These are phyloP conservation scores for Alectoris magna DNA, from an alignment of 2,797 vertebrate species.

Conservation along the genomic window DNA sequence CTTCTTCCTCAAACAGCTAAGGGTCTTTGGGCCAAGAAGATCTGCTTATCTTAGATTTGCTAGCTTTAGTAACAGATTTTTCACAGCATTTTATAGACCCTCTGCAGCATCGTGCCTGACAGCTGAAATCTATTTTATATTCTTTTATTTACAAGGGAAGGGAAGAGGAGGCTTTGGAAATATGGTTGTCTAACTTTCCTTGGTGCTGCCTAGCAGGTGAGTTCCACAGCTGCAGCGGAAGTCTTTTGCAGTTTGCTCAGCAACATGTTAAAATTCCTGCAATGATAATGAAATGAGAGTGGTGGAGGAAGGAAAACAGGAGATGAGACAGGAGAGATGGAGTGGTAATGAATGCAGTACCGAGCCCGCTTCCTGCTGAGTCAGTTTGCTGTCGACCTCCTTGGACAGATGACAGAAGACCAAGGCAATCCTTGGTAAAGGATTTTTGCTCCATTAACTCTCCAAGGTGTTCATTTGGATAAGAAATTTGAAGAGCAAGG, in stretches of 20 bases:
- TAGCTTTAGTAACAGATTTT: neutral
- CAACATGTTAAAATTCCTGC: neutral
- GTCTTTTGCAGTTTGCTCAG: neutral
- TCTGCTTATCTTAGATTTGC: slow-evolving; percentile 22
- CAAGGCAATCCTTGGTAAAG: neutral
- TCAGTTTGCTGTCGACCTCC: neutral
- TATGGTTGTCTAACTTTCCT: neutral
- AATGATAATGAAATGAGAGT: neutral
- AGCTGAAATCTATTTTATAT: neutral
- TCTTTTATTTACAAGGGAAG: neutral
- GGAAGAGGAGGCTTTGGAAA: neutral
- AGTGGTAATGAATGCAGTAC: neutral
- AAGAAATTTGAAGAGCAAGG: neutral
- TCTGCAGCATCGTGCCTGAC: neutral
- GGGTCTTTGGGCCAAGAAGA: neutral
- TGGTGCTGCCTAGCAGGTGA: neutral
- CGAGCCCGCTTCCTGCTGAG: neutral
- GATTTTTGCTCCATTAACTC: neutral
- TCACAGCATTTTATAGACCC: neutral
- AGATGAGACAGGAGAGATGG: neutral
- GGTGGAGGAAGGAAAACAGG: slow-evolving; percentile 3
- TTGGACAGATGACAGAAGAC: neutral
- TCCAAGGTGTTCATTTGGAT: neutral
- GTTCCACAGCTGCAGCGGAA: neutral
- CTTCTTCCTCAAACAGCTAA: neutral